A percentile compares a stretch with the other conserved stretches of the same genome.
Conservation (phyloP, 2,797 vertebrate species). For the Coregonus suidteri region DNA sequence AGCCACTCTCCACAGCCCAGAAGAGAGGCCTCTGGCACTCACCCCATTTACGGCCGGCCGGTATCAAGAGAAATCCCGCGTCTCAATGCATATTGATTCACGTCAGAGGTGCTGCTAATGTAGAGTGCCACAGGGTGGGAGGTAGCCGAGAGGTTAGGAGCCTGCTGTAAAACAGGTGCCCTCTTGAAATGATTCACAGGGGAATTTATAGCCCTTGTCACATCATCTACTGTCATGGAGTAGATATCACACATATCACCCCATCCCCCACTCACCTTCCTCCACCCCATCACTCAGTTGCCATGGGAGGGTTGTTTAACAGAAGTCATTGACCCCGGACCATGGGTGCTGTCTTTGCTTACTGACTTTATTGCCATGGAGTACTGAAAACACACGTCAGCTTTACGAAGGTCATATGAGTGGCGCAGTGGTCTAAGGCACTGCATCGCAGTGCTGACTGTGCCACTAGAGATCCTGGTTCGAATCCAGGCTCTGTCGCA, state of each 20-base stretch:
- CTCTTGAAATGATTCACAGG: slow-evolving; percentile 8
- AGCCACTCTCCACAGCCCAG: not conserved
- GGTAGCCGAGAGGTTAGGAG: not conserved
- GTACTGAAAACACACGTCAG: no score
- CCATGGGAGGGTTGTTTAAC: not conserved
- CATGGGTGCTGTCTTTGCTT: no score
- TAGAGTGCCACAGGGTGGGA: not conserved
- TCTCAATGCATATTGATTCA: not conserved
- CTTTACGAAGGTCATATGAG: no score
- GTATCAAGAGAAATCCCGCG: not conserved
- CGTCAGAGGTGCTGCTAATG: not conserved
- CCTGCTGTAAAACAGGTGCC: slow-evolving; percentile 3
- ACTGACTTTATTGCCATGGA: no score
- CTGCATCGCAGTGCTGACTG: no score
- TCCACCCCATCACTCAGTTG: not conserved
- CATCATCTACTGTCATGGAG: not conserved
- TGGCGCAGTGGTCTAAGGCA: no score
- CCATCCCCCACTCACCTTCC: no score
- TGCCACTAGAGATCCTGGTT: no score
- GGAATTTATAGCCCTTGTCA: not conserved
- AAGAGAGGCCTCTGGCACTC: not conserved
- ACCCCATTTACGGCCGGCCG: not conserved
- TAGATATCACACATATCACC: not conserved
- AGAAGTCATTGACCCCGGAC: not conserved
- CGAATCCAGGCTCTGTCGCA: no score